These are phyloP conservation scores for Mormyrops boulengeri DNA, from an alignment of 2,797 vertebrate genomes.

Conservation along the genomic window DNA sequence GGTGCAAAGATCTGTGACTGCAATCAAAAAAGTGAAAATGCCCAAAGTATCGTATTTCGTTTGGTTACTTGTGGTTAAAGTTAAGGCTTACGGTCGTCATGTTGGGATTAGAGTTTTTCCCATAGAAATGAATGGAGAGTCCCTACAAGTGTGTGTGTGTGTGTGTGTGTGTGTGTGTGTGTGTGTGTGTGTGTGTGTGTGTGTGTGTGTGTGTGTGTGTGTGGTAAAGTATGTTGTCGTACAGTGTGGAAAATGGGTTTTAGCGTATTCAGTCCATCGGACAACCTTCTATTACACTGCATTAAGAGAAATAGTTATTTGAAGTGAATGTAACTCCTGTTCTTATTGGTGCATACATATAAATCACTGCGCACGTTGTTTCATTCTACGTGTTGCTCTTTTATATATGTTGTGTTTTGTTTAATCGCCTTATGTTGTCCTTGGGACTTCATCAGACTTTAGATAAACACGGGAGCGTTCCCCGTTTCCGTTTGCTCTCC, in stretches of 20 bases:
- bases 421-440: not conserved
- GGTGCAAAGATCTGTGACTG: not conserved
- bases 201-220: not conserved
- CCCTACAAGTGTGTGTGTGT: not conserved
- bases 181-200: not conserved
- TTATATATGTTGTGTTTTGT: not conserved
- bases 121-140: not conserved
- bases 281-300: not conserved
- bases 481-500: slow-evolving; percentile 50
- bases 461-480: slow-evolving; percentile 54
- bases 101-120: not conserved
- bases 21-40: not conserved
- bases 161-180: not conserved
- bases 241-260: not conserved
- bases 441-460: slow-evolving; percentile 60
- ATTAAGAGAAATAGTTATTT: not conserved
- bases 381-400: not conserved
- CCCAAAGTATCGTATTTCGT: not conserved
- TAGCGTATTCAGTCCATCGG: not conserved
- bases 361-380: slow-evolving; percentile 5
- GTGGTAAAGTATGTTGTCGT: not conserved
- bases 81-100: not conserved
- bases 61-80: not conserved
- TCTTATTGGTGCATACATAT: slow-evolving; percentile 6
- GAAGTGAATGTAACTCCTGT: slow-evolving; percentile 26